phyloP scores from a whole-genome alignment of 2,888 invertebrate species.

The Frankliniella intonsa region DNA sequence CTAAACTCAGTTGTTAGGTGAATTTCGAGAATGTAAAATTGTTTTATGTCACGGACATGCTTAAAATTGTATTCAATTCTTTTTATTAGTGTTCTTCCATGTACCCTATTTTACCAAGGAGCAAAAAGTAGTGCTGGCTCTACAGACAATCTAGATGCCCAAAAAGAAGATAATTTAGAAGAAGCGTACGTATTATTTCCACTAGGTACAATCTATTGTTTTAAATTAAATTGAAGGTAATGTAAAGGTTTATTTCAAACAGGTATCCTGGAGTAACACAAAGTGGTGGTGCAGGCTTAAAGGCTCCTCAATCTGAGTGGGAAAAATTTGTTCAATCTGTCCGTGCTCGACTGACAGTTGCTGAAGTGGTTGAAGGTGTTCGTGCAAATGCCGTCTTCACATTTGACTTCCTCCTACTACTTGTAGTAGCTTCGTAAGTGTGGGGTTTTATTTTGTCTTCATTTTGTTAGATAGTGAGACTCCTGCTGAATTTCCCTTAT shows the following conservation, averaged over 20 bases:
- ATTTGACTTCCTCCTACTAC: constrained; percentile 68
- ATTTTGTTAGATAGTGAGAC: neutral
- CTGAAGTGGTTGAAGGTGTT: constrained; percentile 66
- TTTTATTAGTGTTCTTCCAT: constrained; percentile 55
- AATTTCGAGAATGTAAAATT: constrained; percentile 17
- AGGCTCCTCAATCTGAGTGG: constrained; percentile 46
- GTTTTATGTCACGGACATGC: neutral
- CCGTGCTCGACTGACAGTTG: constrained; percentile 62
- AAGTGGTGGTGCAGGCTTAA: neutral
- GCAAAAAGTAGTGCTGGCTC: constrained; percentile 34
- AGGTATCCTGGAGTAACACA: neutral
- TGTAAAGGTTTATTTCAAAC: constrained; percentile 26
- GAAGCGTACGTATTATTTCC: too few relatives aligned
- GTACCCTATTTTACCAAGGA: constrained; percentile 53
- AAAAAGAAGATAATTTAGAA: neutral
- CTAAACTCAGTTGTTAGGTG: constrained; percentile 53
- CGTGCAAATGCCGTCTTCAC: constrained; percentile 64
- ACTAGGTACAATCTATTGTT: too few relatives aligned
- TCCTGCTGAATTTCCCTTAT: constrained; percentile 9
- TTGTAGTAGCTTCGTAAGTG: constrained; percentile 64
- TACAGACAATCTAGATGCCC: neutral
- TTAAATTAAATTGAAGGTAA: too few relatives aligned
- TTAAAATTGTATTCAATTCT: constrained; percentile 13
- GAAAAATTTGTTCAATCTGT: constrained; percentile 61
- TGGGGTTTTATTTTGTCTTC: constrained; percentile 13